These are phyloP conservation scores for Tachycineta bicolor DNA, from an alignment of 2,113 vertebrate genomes.

Conservation along the genomic window DNA sequence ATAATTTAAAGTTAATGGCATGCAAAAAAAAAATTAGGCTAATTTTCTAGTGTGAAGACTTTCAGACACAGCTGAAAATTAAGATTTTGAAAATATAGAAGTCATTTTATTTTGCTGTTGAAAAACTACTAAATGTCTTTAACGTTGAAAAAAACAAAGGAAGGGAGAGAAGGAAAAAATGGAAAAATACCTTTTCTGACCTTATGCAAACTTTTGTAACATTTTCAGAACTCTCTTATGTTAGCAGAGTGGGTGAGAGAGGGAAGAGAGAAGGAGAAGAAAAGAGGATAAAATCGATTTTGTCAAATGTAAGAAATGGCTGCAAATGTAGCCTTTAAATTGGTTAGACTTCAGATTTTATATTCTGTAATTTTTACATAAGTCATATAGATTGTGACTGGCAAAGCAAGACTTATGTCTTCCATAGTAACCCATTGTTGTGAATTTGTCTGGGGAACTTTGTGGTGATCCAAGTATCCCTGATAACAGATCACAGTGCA, in stretches of 20 bases:
- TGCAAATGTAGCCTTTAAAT: neutral
- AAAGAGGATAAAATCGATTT: neutral
- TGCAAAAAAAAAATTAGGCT: neutral
- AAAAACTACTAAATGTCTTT: neutral
- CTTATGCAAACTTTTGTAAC: neutral
- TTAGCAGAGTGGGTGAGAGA: neutral
- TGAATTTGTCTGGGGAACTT: neutral
- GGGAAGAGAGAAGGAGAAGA: neutral
- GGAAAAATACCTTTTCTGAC: neutral
- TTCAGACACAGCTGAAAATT: neutral
- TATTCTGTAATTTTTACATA: neutral
- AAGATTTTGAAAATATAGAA: neutral
- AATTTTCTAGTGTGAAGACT: neutral
- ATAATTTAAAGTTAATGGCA: neutral
- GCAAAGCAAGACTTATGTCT: neutral
- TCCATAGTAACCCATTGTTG: neutral
- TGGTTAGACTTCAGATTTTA: neutral
- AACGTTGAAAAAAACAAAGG: neutral
- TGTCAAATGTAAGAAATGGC: neutral
- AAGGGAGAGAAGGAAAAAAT: fast-evolving
- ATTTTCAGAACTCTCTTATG: neutral
- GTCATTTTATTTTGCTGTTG: neutral
- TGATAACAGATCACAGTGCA: neutral
- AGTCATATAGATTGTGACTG: neutral
- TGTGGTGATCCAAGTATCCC: neutral